Conservation (phyloP, 1,140 invertebrate species). For the Drosophila bocqueti region DNA sequence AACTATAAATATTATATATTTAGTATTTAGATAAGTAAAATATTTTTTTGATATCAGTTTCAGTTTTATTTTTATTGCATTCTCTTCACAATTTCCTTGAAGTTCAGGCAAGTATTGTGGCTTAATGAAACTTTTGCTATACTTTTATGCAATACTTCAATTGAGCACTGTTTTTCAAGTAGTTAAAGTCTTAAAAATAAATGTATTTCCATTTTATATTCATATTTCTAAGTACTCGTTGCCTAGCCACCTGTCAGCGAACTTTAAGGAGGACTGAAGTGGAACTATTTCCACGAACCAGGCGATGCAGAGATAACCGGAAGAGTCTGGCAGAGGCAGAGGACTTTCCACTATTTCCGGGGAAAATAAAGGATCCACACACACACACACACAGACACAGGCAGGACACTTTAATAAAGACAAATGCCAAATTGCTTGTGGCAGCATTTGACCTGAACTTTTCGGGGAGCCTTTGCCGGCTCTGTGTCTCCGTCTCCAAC, state of each 20-base stretch:
- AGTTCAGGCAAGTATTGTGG: not conserved
- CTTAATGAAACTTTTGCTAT: not conserved
- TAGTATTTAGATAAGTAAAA: not conserved
- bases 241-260: not conserved
- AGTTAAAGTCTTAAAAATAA: not conserved
- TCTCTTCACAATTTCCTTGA: too few species aligned
- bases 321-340: not conserved
- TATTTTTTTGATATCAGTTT: not conserved
- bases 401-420: slow-evolving; percentile 58
- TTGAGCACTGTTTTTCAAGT: not conserved
- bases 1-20: not conserved
- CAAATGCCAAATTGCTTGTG: slow-evolving; percentile 68
- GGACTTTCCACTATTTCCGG: slow-evolving; percentile 17
- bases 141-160: not conserved
- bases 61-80: not conserved
- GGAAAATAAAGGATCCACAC: slow-evolving; percentile 11
- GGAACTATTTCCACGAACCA: not conserved
- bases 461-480: not conserved
- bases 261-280: not conserved
- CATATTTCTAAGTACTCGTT: not conserved
- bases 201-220: not conserved
- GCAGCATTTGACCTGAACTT: slow-evolving; percentile 53
- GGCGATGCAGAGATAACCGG: not conserved
- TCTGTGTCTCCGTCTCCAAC: not conserved
- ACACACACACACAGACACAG: not conserved